phyloP scores from a whole-genome alignment of 2,797 vertebrate species.

The Passerculus sandwichensis region DNA sequence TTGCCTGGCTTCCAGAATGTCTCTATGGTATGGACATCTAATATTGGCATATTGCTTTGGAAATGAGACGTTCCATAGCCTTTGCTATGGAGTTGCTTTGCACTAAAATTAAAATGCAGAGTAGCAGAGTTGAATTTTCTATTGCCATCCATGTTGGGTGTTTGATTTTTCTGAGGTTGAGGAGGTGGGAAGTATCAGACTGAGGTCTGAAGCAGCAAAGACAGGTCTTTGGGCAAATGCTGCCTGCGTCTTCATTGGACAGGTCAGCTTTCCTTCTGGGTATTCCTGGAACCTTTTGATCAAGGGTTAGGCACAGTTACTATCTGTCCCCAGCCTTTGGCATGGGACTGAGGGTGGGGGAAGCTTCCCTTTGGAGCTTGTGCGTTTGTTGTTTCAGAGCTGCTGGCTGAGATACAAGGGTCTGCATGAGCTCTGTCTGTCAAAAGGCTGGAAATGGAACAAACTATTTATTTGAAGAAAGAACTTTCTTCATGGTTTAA shows the following conservation, averaged over 20 bases:
- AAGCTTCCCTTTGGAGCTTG: neutral
- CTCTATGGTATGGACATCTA: neutral
- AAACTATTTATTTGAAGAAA: neutral
- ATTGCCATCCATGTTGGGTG: fast-evolving
- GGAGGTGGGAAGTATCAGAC: neutral
- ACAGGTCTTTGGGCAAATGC: neutral
- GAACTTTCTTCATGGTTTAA: neutral
- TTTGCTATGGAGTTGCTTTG: neutral
- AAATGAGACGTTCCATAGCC: neutral
- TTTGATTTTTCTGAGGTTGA: neutral
- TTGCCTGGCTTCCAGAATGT: neutral
- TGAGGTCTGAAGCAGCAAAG: neutral
- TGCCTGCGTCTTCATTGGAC: neutral
- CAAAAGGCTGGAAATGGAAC: neutral
- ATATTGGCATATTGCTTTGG: neutral
- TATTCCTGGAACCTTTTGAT: neutral
- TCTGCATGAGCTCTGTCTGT: neutral
- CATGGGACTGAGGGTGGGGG: neutral
- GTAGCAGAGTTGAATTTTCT: neutral
- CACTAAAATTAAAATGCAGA: neutral
- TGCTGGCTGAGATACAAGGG: neutral
- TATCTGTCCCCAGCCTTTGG: neutral
- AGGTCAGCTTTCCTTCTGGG: neutral
- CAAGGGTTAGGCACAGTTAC: neutral
- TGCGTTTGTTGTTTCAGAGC: neutral